Conservation (phyloP, 2,888 invertebrate species). For the Aphrophora alni region DNA sequence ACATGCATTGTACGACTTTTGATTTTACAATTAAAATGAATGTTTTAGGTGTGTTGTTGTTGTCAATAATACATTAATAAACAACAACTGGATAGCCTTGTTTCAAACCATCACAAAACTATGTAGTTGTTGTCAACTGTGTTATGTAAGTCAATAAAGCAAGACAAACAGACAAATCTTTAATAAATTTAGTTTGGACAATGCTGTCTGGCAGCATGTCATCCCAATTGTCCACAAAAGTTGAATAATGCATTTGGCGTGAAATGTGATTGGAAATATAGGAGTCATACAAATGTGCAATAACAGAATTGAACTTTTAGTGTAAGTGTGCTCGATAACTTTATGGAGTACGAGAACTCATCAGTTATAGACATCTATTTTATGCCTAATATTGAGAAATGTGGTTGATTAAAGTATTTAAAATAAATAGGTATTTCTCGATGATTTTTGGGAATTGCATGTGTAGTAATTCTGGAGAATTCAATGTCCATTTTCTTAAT, state of each 20-base stretch:
- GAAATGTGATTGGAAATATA: not conserved
- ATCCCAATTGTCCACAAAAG: not conserved
- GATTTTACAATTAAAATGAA: conserved; percentile 7
- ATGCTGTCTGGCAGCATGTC: not conserved
- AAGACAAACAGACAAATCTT: not conserved
- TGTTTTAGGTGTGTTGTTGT: too few species aligned
- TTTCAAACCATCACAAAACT: too few species aligned
- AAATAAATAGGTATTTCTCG: not conserved
- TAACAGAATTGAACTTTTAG: too few species aligned
- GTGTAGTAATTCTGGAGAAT: not conserved
- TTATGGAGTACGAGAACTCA: not conserved
- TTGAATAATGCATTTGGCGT: not conserved
- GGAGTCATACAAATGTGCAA: too few species aligned
- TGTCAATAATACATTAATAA: too few species aligned
- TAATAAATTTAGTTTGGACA: not conserved
- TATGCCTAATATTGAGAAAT: not conserved
- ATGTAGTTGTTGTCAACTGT: too few species aligned
- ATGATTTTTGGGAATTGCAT: not conserved
- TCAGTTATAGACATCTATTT: not conserved
- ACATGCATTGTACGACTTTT: conserved; percentile 11
- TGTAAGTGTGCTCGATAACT: not conserved
- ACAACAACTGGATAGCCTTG: too few species aligned
- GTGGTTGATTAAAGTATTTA: not conserved
- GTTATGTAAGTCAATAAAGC: too few species aligned
- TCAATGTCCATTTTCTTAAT: not conserved